These are phyloP conservation scores for Odontesthes bonariensis DNA, from an alignment of 2,113 vertebrate genomes.

Conservation along the genomic window DNA sequence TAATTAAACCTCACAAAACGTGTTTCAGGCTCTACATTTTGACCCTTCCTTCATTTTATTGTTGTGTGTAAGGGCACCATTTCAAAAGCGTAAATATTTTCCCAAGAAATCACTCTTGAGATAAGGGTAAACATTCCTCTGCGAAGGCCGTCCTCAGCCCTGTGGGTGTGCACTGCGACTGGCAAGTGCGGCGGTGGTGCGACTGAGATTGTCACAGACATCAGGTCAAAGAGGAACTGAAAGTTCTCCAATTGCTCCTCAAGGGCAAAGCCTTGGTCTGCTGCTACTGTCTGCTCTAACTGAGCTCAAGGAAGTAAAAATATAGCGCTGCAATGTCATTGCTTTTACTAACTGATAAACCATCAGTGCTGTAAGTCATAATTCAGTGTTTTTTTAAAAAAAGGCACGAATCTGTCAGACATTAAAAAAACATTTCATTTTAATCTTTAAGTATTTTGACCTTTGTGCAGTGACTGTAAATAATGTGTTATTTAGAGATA, in stretches of 20 bases:
- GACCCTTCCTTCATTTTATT: constrained; percentile 20
- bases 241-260: constrained; percentile 63
- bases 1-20: background rate
- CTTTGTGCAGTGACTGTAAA: background rate
- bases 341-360: background rate
- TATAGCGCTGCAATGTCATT: background rate
- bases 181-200: constrained; percentile 12
- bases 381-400: background rate
- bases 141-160: constrained; percentile 57
- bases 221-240: constrained; percentile 63
- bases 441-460: background rate
- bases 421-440: background rate
- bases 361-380: background rate
- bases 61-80: constrained; percentile 29
- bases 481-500: too few species aligned
- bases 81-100: constrained; percentile 52
- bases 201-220: constrained; percentile 43
- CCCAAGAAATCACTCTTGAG: constrained; percentile 41
- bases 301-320: background rate
- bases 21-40: constrained; percentile 7
- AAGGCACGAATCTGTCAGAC: background rate
- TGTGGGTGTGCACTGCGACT: constrained; percentile 10
- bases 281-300: constrained; percentile 29
- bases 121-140: constrained; percentile 37
- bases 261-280: constrained; percentile 60